Evolutionary conservation across 2,113 vertebrate species (phyloP).

Genomic region (Bolborhynchus lineola): DNA sequence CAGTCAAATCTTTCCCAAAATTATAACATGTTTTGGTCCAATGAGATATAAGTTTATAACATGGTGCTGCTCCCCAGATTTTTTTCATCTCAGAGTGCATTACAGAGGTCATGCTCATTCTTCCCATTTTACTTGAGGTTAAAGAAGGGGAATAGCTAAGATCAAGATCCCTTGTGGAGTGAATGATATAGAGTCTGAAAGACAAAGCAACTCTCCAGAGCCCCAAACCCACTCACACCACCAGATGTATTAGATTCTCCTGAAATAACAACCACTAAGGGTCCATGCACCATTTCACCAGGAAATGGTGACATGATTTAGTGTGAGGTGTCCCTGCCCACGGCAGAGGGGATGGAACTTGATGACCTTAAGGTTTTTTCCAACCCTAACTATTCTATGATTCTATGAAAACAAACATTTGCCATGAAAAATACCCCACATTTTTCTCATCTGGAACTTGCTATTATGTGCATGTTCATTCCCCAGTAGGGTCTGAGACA

Average conservation of each 20-base stretch:
- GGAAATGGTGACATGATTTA: neutral
- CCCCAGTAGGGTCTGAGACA: neutral
- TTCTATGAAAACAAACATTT: neutral
- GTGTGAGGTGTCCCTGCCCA: too few species aligned
- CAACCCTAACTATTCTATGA: too few species aligned
- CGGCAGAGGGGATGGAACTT: too few species aligned
- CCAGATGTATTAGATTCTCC: neutral
- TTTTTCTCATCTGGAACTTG: neutral
- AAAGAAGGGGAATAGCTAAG: neutral
- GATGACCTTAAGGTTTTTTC: too few species aligned
- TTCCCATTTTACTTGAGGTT: neutral
- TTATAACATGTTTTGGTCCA: neutral
- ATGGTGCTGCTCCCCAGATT: neutral
- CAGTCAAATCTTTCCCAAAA: neutral
- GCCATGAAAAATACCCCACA: accelerated
- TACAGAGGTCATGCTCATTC: neutral
- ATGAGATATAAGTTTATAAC: neutral
- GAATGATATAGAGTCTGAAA: neutral
- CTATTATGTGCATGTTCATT: neutral
- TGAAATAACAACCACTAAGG: neutral
- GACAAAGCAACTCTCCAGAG: neutral
- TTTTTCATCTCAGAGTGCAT: neutral
- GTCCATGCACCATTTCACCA: neutral
- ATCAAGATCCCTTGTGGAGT: neutral
- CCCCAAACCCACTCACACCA: neutral